Evolutionary conservation across 2,888 invertebrate genomes (phyloP), one percentile per base, ranked within the genome.

Genomic region (Lepeophtheirus nordmannii): DNA sequence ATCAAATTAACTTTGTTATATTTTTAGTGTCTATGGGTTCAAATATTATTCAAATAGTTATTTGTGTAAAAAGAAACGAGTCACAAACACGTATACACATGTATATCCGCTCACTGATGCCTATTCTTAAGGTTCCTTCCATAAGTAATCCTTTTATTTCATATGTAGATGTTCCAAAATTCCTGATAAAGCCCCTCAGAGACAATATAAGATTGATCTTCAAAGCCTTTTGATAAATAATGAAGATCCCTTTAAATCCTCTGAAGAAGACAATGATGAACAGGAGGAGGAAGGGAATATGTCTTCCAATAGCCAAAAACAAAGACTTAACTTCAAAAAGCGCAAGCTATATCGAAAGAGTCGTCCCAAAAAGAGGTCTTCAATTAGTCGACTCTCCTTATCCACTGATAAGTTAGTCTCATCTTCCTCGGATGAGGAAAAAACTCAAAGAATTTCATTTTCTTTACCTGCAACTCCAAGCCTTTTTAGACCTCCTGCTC

Each of bases 321-420:
- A n/a, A 14, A 17, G 53, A 17, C 53, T 46, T 17, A 30, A 30
- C 7, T 30, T 30, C 30, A 46, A 46, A 8, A 46, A 46, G 17
- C 53, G 53, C n/a, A 46, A 46, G 53, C 8, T 46, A 14, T 46
- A 46, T 46, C 53, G 53, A 46, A 46, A 46, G 53, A 46, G 53
- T 8, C 53, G 53, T 46, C 53, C 53, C 14, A 46, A 17, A 46
- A 14, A 17, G 17, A 17, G 2, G n/a, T 8, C 53, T 17, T 46
- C 8, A 46, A 14, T 2, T n/a, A 46, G 53, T 17, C 2, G 5
- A n/a, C 8, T 46, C 2, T 46, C 53, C 53, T 17, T 46, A 3
- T 46, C 53, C 8, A 46, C 14, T 2, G 53, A 46, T n/a, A 17
- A 14, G 17, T 17, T 46, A 14, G 14, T 8, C 2, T n/a, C n/a